Evolutionary conservation across 1,140 invertebrate species (phyloP), one percentile per base, ranked within the genome.

Genomic region (Cotesia glomerata): DNA sequence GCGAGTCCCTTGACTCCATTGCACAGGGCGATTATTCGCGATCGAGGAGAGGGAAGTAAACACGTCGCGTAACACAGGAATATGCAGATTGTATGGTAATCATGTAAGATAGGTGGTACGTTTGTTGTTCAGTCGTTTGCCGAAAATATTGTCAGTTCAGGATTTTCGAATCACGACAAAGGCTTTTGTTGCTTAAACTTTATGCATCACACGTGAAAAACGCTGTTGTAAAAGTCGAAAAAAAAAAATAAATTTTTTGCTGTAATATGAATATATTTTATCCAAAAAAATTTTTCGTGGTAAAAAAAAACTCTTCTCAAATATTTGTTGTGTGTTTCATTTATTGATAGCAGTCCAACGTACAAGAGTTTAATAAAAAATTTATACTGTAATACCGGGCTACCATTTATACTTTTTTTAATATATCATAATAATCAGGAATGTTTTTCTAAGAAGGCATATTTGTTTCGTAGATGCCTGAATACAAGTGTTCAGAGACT

Each of bases 71-170:
- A 77, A 74, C 79, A 77, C 72, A 72, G 77, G 77, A 80, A 79
- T 85, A 85, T 84, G 82, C 81, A 85, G 81, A 84, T 85, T 79
- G 80, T 84, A 85, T 84, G 84, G 78, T 84, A 84, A 85, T 84
- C 75, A 63, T 63, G 72, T 78, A 73, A 84, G 81, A 81, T 79
- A 79, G 78, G 78, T 81, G 76, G 76, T 81, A 81, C 80, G 79
- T 80, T 80, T 81, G 78, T 82, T 77, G 79, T 76, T 71, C 75
- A 75, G 78, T 75, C 68, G 54, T 56, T 63, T 58, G 56, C 68
- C 65, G 58, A 69, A 71, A 72, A 58, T 36, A 69, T 13, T 14
- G 18, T 45, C 14, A 45, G 18, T 26, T 26, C 4, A 18, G 56
- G 18, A 18, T 58, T 58, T 18, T 26, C 18, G 52, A 18, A 54